phyloP scores from a whole-genome alignment of 2,888 invertebrate species.

The Drosophila acutilabella region DNA sequence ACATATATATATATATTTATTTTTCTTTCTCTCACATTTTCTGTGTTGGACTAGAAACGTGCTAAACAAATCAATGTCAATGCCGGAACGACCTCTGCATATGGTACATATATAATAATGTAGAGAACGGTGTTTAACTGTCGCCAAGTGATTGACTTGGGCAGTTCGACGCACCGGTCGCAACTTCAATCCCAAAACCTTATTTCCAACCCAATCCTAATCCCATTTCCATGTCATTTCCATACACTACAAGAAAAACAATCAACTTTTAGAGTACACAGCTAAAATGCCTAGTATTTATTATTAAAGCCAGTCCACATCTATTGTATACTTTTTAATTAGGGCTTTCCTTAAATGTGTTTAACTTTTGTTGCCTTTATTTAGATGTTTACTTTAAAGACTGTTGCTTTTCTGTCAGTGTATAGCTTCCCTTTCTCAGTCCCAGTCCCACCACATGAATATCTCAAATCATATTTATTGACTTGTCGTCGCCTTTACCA shows the following conservation, averaged over 20 bases:
- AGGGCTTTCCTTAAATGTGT: too few species aligned
- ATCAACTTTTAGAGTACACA: too few species aligned
- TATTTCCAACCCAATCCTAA: conserved; percentile 3
- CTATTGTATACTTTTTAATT: too few species aligned
- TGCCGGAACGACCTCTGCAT: conserved; percentile 22
- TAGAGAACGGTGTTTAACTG: conserved; percentile 36
- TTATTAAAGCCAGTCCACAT: too few species aligned
- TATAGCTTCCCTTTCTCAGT: not conserved
- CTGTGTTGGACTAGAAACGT: conserved; percentile 31
- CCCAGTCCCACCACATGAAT: conserved; percentile 56
- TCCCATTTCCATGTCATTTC: not conserved
- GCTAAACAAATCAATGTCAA: conserved; percentile 74
- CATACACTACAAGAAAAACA: not conserved
- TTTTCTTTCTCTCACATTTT: conserved; percentile 6
- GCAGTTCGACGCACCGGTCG: conserved; percentile 31
- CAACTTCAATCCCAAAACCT: not conserved
- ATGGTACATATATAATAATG: conserved; percentile 38
- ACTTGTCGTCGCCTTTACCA: conserved; percentile 64
- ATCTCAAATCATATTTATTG: conserved; percentile 72
- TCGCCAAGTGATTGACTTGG: conserved; percentile 64
- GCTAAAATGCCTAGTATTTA: too few species aligned
- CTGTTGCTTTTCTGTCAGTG: not conserved
- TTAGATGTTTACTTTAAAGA: too few species aligned
- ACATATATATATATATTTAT: conserved; percentile 14
- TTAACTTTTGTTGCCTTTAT: too few species aligned